Percentiles rank a stretch among this genome's conserved stretches.
phyloP scores from a whole-genome alignment of 2,797 vertebrate genomes.

The Galaxias olidus region DNA sequence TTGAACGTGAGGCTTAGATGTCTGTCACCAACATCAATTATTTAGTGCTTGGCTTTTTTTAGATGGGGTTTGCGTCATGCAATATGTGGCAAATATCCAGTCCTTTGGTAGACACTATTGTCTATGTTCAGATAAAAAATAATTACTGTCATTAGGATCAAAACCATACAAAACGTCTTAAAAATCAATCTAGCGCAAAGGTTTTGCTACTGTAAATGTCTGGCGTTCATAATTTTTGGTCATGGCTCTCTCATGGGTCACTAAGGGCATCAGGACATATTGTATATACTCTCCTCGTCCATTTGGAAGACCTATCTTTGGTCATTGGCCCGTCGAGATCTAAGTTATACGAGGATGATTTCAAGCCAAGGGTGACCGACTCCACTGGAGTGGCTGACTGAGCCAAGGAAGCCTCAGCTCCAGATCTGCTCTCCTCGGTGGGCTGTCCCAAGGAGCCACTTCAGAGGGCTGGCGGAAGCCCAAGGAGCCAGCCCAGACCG shows the following conservation, averaged over 20 bases:
- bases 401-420: constrained; percentile 46
- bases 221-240: constrained; percentile 28
- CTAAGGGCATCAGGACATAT: constrained; percentile 54
- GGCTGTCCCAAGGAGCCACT: constrained; percentile 64
- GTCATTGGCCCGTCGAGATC: constrained; percentile 58
- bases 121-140: too few relatives aligned
- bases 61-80: constrained; percentile 18
- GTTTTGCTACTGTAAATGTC: constrained; percentile 25
- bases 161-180: too few relatives aligned
- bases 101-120: too few relatives aligned
- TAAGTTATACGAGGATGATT: constrained; percentile 68
- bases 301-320: constrained; percentile 68
- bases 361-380: constrained; percentile 58
- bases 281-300: constrained; percentile 64
- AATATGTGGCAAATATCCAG: constrained; percentile 23
- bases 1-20: constrained; percentile 37
- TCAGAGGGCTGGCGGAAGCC: constrained; percentile 56
- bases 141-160: too few relatives aligned
- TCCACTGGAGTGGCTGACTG: constrained; percentile 50
- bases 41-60: constrained; percentile 44
- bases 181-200: too few relatives aligned
- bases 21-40: constrained; percentile 58
- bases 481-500: constrained; percentile 27
- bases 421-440: constrained; percentile 65
- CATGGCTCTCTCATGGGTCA: too few relatives aligned